Base-by-base conservation (phyloP, 2,113 vertebrate genomes). In the Rhea americana region DNA sequence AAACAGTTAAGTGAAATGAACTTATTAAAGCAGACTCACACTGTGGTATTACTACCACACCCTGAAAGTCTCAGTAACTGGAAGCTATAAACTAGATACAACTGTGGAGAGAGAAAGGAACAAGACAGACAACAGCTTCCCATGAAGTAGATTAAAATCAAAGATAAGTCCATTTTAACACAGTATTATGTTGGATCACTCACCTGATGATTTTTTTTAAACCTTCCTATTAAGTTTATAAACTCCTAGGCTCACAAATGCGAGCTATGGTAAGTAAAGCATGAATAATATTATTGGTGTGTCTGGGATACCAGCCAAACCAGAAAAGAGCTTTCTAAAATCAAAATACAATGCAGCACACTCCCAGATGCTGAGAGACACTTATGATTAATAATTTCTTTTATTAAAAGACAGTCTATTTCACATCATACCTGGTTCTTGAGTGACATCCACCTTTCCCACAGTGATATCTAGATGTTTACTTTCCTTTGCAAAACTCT, bases 361-460 rank as follows among this genome's bases (percentile, higher is more conserved):
- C 66, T 90, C 77, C 48, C 32, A 93, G 43, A 83, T n/a, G 93
- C 24, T 58, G 81, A 82, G 55, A 30, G 6, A 37, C 18, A 63
- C 10, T n/a, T 48, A 11, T 1, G 41, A 0, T 14, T 7, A 58
- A 3, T 28, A 56, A 74, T 8, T 55, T 5, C 50, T 77, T 65
- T 20, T 50, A 87, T 5, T 77, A 24, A 21, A 85, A 85, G 45
- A 24, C 7, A n/a, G 11, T 11, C 28, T 15, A 48, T 61, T 87
- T 32, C 45, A 61, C 14, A 91, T 18, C 17, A 4, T 96, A 99
- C 98, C 98, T 98, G 98, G 98, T 26, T 99, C 98, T 90, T 98
- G 98, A 95, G 98, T 98, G 90, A 99, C 98, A 87, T 99, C 98
- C 53, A 99, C 97, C 56, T 98, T 98, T 9, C 97, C 98, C 62